Evolutionary conservation across 2,888 invertebrate genomes (phyloP), one percentile per base, ranked within the genome.

Genomic region (Copidosoma aretas): DNA sequence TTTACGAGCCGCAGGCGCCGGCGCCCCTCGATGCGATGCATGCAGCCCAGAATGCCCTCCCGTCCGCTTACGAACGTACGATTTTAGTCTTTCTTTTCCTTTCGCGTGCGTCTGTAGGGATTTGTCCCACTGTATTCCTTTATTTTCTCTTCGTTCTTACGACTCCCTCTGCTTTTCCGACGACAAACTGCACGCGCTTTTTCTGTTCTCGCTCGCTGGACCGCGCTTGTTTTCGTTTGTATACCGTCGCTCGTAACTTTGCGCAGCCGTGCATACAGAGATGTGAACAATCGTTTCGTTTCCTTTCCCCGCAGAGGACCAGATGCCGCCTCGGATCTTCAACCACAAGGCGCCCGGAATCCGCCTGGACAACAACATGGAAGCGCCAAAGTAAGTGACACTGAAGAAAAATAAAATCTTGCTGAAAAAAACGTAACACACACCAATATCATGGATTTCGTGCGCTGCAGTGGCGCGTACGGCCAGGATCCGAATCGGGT

Each of bases 11-110:
- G 25, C 21, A 22, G 22, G 10, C 25, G 58, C 43, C 10, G 5
- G 52, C 64, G 59, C 64, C 70, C 25, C 66, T 56, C 53, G 67
- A 67, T 56, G 58, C 56, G 61, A 64, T 67, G 58, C 67, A 67
- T 46, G 64, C n/a, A n/a, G n/a, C 70, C 56, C 70, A 66, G 56
- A 66, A 70, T 61, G 56, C 46, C 60, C 46, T 62, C 43, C 70
- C 70, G 49, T 32, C 64, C 17, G 61, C 61, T 67, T 71, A 67
- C 59, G 61, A 67, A 60, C 67, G 70, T 71, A 70, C 39, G 67
- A 53, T 15, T n/a, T 10, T 17, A n/a, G 49, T 10, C 21, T 60
- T 32, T 12, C 25, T 25, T 22, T 17, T 51, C 14, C 22, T 2
- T 60, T 24, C n/a, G n/a, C n/a, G n/a, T n/a, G n/a, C n/a, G n/a